Evolutionary conservation across 2,113 vertebrate species (phyloP).

Genomic region (Scolopax mira): DNA sequence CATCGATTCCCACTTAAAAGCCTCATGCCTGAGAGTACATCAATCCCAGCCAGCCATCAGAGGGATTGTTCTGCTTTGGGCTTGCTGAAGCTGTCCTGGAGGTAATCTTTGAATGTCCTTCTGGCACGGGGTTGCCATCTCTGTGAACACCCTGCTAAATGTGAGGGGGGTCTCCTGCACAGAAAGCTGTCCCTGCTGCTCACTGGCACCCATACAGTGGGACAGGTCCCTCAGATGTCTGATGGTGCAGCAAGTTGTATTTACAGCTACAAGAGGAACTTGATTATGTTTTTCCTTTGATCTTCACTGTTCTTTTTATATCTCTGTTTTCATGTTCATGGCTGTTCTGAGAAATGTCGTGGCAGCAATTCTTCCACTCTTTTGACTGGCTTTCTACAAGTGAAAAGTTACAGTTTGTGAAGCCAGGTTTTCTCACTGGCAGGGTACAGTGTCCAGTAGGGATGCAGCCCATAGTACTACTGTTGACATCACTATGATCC

Average conservation of each 20-base stretch:
- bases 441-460: background rate
- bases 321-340: background rate
- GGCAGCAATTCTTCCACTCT: background rate
- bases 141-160: background rate
- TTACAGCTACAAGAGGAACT: background rate
- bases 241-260: background rate
- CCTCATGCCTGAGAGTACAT: fast-evolving
- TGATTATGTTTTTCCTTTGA: background rate
- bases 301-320: background rate
- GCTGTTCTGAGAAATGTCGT: background rate
- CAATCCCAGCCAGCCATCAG: background rate
- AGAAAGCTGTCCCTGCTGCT: background rate
- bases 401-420: background rate
- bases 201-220: background rate
- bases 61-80: background rate
- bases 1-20: background rate
- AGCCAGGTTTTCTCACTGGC: background rate
- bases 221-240: background rate
- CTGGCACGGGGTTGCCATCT: background rate
- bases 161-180: background rate
- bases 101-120: background rate
- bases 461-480: background rate
- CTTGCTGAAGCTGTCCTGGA: background rate
- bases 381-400: background rate
- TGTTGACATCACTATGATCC: background rate